Conservation (phyloP, 2,888 invertebrate species). For the Leptopilina drosophilae region DNA sequence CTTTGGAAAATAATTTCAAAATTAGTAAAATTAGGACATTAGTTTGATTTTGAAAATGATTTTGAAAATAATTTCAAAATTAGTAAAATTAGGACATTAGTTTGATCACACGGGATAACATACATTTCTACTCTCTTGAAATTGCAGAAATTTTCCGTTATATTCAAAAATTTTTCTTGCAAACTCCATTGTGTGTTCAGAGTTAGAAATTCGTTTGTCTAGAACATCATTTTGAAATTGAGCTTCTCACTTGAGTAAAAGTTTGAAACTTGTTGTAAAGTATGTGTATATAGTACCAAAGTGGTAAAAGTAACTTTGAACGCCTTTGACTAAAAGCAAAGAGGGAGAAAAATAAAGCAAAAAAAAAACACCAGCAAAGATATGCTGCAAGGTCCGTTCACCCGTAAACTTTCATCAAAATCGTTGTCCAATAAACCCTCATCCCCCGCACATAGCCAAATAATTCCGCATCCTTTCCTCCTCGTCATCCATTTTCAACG, state of each 20-base stretch:
- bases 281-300: constrained; percentile 12
- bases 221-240: constrained; percentile 23
- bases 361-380: background rate
- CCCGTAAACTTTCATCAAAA: constrained; percentile 34
- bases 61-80: no score
- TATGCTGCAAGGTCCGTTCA: constrained; percentile 17
- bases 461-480: constrained; percentile 27
- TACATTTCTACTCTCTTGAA: no score
- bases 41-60: no score
- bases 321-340: background rate
- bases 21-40: no score
- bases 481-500: constrained; percentile 15
- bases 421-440: constrained; percentile 37
- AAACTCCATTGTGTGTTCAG: constrained; percentile 10
- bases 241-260: constrained; percentile 5
- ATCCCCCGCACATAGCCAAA: background rate
- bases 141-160: no score
- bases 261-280: constrained; percentile 27
- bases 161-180: no score
- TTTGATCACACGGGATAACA: no score
- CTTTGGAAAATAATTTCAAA: no score
- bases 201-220: constrained; percentile 17
- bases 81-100: no score
- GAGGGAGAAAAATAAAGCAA: no score
- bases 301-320: constrained; percentile 7